Evolutionary conservation across 2,888 invertebrate species (phyloP).

Genomic region (Malthinus seriepunctatus): DNA sequence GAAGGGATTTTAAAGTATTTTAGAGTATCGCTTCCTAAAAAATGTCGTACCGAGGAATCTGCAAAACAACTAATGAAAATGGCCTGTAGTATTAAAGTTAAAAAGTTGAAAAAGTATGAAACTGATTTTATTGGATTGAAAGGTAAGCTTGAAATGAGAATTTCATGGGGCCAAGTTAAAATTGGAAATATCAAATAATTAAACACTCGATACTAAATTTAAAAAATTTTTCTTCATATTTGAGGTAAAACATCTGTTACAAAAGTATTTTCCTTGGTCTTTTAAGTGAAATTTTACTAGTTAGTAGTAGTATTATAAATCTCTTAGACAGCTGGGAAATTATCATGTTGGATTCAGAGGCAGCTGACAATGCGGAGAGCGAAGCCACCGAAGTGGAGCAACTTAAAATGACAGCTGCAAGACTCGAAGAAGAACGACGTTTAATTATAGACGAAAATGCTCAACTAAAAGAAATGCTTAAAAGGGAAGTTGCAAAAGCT

Average conservation of each 20-base stretch:
- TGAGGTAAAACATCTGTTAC: no score
- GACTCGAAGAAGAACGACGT: slow-evolving; percentile 69
- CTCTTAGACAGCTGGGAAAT: slow-evolving; percentile 54
- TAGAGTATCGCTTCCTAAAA: slow-evolving; percentile 94
- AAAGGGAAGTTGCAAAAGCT: slow-evolving; percentile 73
- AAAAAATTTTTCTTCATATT: no score
- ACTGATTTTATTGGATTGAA: slow-evolving; percentile 82
- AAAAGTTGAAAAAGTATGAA: slow-evolving; percentile 93
- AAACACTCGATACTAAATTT: no score
- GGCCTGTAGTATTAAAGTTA: slow-evolving; percentile 90
- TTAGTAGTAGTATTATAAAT: slow-evolving; percentile 26
- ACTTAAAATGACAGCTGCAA: slow-evolving; percentile 60
- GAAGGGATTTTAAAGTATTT: slow-evolving; percentile 98
- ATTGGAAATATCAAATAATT: neutral
- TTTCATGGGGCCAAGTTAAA: slow-evolving; percentile 32
- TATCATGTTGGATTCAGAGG: slow-evolving; percentile 59
- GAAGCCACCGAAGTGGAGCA: slow-evolving; percentile 63
- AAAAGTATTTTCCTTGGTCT: slow-evolving; percentile 11
- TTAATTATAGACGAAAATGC: slow-evolving; percentile 55
- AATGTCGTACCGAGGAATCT: slow-evolving; percentile 88
- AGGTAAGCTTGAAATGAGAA: slow-evolving; percentile 57
- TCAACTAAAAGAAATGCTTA: slow-evolving; percentile 76
- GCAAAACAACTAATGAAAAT: slow-evolving; percentile 87
- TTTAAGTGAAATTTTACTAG: slow-evolving; percentile 13
- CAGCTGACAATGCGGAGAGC: slow-evolving; percentile 62